Base-by-base conservation (phyloP, 2,888 invertebrate species). In the Sialis fuliginosa region DNA sequence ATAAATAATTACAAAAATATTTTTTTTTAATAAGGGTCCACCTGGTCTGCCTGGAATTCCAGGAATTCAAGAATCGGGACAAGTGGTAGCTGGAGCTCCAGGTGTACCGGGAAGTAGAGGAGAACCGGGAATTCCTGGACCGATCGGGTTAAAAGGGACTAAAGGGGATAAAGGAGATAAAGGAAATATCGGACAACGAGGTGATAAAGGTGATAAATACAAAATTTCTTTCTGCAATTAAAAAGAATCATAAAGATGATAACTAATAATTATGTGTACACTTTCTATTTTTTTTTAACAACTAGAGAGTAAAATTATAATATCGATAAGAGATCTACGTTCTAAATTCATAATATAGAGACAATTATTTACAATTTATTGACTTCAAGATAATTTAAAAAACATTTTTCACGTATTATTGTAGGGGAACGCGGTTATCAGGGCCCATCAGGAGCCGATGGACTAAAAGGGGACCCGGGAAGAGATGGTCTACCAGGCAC, bases 371-470 rank as follows among this genome's bases (percentile, higher is more conserved):
- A n/a, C n/a, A n/a, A n/a, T n/a, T n/a, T n/a, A n/a, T n/a, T n/a
- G n/a, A n/a, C n/a, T n/a, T n/a, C n/a, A n/a, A n/a, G n/a, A n/a
- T n/a, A n/a, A n/a, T n/a, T n/a, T n/a, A n/a, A n/a, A n/a, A n/a
- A n/a, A n/a, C n/a, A n/a, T n/a, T n/a, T n/a, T n/a, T n/a, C n/a
- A n/a, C n/a, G n/a, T n/a, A n/a, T n/a, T n/a, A n/a, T n/a, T n/a
- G n/a, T n/a, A n/a, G 60, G 59, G 45, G 60, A 60, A n/a, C 52
- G 58, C 35, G 66, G 65, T n/a, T 54, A 57, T 6, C 51, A 51
- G 6, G 67, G 67, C 32, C 56, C 57, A 33, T 56, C 64, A 10
- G 66, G 66, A 12, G 40, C 53, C 35, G 57, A 60, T 43, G 65
- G 65, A 9, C 43, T 48, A 33, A 56, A 59, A 48, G 64, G 62